A percentile compares a stretch with the other conserved stretches of the same genome.
phyloP scores from a whole-genome alignment of 2,888 invertebrate genomes.

The Sminthurides aquaticus region DNA sequence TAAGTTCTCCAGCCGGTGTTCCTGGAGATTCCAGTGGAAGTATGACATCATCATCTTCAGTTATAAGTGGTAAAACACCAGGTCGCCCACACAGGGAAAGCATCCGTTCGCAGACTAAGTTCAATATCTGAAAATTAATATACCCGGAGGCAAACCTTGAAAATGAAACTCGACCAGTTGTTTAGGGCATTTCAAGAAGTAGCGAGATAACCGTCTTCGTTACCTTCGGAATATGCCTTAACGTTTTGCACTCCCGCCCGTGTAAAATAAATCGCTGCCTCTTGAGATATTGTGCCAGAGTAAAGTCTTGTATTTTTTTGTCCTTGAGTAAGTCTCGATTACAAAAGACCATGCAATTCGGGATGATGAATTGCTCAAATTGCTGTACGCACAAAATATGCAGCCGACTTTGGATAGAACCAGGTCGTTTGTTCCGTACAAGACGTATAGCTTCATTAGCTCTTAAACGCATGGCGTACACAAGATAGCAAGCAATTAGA shows the following conservation, averaged over 20 bases:
- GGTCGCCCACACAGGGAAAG: conserved; percentile 62
- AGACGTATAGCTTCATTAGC: conserved; percentile 74
- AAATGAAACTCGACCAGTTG: no score
- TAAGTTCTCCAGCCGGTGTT: conserved; percentile 25
- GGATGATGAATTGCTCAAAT: conserved; percentile 71
- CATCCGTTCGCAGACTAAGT: conserved; percentile 67
- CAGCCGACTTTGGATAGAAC: conserved; percentile 71
- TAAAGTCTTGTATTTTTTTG: conserved; percentile 56
- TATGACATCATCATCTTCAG: conserved; percentile 43
- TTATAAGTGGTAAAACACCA: conserved; percentile 54
- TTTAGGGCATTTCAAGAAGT: no score
- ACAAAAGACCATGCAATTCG: conserved; percentile 66
- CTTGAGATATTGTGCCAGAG: conserved; percentile 61
- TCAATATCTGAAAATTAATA: conserved; percentile 58
- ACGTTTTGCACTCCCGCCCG: conserved; percentile 67
- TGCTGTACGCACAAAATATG: conserved; percentile 75
- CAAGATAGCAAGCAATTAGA: conserved; percentile 75
- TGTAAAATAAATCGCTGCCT: conserved; percentile 66
- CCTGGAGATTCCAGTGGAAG: conserved; percentile 33
- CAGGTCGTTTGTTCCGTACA: conserved; percentile 66
- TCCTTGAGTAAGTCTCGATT: conserved; percentile 51
- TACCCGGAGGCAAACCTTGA: neutral
- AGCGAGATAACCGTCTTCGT: no score
- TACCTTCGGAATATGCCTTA: conserved; percentile 72
- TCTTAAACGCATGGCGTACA: conserved; percentile 66